Conservation (phyloP, 2,797 vertebrate species). For the Tokudaia muenninki region DNA sequence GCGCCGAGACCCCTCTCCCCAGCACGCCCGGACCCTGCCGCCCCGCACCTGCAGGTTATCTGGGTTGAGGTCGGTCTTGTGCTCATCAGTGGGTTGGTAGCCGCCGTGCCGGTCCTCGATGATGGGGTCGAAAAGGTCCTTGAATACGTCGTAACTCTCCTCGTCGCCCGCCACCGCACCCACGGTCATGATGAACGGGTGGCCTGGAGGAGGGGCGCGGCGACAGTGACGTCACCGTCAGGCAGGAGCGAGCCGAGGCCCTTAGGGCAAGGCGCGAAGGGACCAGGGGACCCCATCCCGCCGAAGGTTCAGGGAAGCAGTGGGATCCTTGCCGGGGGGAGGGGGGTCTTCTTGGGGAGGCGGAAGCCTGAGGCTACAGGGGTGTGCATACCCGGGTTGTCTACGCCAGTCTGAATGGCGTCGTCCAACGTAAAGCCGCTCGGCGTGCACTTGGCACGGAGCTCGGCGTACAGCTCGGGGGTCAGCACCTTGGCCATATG, state of each 20-base stretch:
- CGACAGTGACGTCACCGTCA: constrained; percentile 69
- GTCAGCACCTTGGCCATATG: constrained; percentile 97
- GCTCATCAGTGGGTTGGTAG: constrained; percentile 97
- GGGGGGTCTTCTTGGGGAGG: background rate
- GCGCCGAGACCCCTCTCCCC: background rate
- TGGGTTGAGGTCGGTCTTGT: constrained; percentile 96
- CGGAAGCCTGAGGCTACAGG: background rate
- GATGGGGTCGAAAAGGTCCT: constrained; percentile 94
- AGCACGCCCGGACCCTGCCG: background rate
- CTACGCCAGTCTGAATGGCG: constrained; percentile 96
- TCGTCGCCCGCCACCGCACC: constrained; percentile 97
- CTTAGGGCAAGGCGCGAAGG: background rate
- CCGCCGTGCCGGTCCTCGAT: constrained; percentile 96
- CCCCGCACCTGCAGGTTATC: constrained; percentile 93
- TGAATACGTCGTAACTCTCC: constrained; percentile 95
- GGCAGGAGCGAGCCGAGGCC: background rate
- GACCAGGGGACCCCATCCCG: background rate
- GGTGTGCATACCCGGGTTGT: constrained; percentile 94
- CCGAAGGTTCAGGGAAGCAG: constrained; percentile 88
- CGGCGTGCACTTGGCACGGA: constrained; percentile 93
- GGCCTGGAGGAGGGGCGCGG: constrained; percentile 89
- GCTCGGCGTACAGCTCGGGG: constrained; percentile 90
- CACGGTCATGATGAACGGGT: constrained; percentile 98
- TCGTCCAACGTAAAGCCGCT: constrained; percentile 97
- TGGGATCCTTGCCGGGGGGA: background rate